Evolutionary conservation across 2,113 vertebrate genomes (phyloP).

Genomic region (Antennarius striatus): DNA sequence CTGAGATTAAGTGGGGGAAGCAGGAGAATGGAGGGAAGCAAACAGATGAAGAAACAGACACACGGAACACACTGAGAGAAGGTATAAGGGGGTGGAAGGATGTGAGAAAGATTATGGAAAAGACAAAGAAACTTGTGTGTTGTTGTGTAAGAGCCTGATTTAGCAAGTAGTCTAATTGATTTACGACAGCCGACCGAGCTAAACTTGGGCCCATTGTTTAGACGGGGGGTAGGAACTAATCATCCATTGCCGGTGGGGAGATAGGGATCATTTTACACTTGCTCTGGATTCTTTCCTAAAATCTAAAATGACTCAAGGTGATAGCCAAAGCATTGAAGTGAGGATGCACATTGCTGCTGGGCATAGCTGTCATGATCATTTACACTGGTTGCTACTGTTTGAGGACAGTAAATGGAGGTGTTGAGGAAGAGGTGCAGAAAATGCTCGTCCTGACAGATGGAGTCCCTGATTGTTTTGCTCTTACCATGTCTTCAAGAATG

Average conservation of each 20-base stretch:
- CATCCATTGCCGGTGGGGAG: constrained; percentile 42
- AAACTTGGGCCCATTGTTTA: constrained; percentile 48
- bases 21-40: neutral
- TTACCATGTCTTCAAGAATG: neutral
- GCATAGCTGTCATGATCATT: constrained; percentile 47
- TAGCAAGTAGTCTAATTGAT: constrained; percentile 61
- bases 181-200: constrained; percentile 50
- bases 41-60: constrained; percentile 16
- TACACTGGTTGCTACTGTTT: constrained; percentile 36
- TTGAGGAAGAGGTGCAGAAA: neutral
- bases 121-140: constrained; percentile 33
- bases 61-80: constrained; percentile 8
- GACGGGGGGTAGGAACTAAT: constrained; percentile 50
- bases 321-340: constrained; percentile 38
- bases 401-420: constrained; percentile 43
- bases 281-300: constrained; percentile 45
- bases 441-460: constrained; percentile 30
- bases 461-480: constrained; percentile 44
- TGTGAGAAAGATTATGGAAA: constrained; percentile 12
- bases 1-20: neutral
- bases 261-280: constrained; percentile 55
- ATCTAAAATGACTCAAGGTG: constrained; percentile 47
- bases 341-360: constrained; percentile 40
- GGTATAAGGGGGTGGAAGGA: constrained; percentile 6
- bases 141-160: constrained; percentile 45